Evolutionary conservation across 2,888 invertebrate species (phyloP), one percentile per base, ranked within the genome.

Genomic region (Arrhopalites spinosus): DNA sequence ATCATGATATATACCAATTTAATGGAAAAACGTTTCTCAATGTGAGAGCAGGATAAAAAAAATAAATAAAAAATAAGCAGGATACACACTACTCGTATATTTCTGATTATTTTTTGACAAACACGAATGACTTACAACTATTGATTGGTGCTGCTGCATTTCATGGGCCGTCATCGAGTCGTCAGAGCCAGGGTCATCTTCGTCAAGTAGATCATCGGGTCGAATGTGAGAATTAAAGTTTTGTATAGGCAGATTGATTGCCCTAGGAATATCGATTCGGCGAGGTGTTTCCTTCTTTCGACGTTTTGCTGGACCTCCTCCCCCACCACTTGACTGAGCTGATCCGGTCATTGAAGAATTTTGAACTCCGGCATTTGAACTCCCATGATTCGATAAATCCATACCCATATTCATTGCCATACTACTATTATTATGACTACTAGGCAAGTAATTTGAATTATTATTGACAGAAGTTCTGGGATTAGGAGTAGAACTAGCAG

Each of bases 231-330:
- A 78, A 69, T 78, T 79, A 71, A 78, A 80, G 43, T 73, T n/a
- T 78, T 75, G 74, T 76, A 77, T 20, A 74, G 74, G 77, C 56
- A 53, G 53, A 53, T 53, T 53, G 7, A 53, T 20, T 53, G 53
- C 53, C 50, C 70, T 64, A 36, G 73, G 71, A 23, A 73, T 77
- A 74, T 81, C 83, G 50, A 83, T 81, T n/a, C 82, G 56, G 11
- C 83, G 73, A 17, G 83, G 83, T 11, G 82, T 83, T 72, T 83
- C 83, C 80, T 83, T 83, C 82, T 82, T 83, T 69, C 83, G 74
- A 50, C 83, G 66, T 64, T 83, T 83, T 0, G 81, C 69, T 61
- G 81, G 80, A 76, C 71, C 72, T 20, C 66, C 66, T 77, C 69
- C 70, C 20, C 63, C 61, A 50, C 67, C 59, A 43, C 70, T 69